A percentile compares a stretch with the other conserved stretches of the same genome.
Conservation (phyloP, 2,113 vertebrate species). For the Glaucidium brasilianum region DNA sequence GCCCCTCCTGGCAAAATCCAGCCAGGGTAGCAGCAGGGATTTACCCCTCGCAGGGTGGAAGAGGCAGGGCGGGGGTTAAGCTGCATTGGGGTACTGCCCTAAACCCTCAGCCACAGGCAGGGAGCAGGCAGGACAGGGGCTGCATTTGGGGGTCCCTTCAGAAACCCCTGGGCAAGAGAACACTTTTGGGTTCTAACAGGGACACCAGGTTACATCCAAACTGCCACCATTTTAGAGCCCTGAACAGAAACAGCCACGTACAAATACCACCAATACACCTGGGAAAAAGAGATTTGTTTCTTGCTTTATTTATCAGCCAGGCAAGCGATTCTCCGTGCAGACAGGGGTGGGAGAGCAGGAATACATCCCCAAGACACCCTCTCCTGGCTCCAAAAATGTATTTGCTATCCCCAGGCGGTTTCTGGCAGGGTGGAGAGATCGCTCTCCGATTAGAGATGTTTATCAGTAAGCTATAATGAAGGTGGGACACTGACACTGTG, state of each 20-base stretch:
- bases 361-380: background rate
- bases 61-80: fast-evolving
- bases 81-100: fast-evolving
- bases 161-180: background rate
- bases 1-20: background rate
- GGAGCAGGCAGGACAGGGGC: background rate
- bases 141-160: fast-evolving
- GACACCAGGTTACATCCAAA: background rate
- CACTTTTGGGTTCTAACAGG: background rate
- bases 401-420: constrained; percentile 23
- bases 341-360: background rate
- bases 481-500: constrained; percentile 34
- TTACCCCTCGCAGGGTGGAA: fast-evolving
- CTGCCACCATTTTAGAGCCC: background rate
- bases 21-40: background rate
- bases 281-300: background rate
- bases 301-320: background rate
- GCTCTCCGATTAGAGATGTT: constrained; percentile 35
- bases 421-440: background rate
- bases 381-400: background rate
- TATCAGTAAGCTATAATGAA: constrained; percentile 58
- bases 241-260: background rate
- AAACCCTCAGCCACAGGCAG: background rate
- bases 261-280: background rate
- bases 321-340: background rate